These are phyloP conservation scores for Dryobates pubescens DNA, from an alignment of 2,797 vertebrate species.

Conservation along the genomic window DNA sequence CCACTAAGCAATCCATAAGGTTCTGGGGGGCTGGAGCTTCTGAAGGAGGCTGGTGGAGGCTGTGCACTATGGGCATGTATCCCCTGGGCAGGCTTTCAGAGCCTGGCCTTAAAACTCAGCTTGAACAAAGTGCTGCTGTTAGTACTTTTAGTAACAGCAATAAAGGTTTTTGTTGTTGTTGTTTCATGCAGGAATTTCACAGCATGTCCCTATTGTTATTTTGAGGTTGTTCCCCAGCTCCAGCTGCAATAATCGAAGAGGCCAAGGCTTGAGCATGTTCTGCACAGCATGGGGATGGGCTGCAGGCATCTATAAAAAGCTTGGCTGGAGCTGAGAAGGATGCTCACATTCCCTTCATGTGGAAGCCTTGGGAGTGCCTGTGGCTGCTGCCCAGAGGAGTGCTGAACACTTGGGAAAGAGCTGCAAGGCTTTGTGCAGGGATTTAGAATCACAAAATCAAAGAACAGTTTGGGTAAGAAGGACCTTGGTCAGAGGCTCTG, in stretches of 20 bases:
- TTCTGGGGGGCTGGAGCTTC: neutral
- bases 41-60: neutral
- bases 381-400: neutral
- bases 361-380: neutral
- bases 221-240: neutral
- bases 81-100: neutral
- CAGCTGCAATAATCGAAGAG: neutral
- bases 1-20: neutral
- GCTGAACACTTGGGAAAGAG: neutral
- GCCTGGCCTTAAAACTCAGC: constrained; percentile 12
- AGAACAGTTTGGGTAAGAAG: too few species aligned
- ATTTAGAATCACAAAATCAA: neutral
- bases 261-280: fast-evolving
- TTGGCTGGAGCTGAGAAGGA: neutral
- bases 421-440: neutral
- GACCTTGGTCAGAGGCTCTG: neutral
- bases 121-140: constrained; percentile 22
- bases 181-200: neutral
- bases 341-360: fast-evolving
- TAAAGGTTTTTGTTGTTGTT: constrained; percentile 4
- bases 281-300: fast-evolving
- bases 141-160: constrained; percentile 24
- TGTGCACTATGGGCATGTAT: neutral
- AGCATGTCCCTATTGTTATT: neutral
- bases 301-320: neutral